Conservation (phyloP, 2,113 vertebrate species). For the Bucco capensis region DNA sequence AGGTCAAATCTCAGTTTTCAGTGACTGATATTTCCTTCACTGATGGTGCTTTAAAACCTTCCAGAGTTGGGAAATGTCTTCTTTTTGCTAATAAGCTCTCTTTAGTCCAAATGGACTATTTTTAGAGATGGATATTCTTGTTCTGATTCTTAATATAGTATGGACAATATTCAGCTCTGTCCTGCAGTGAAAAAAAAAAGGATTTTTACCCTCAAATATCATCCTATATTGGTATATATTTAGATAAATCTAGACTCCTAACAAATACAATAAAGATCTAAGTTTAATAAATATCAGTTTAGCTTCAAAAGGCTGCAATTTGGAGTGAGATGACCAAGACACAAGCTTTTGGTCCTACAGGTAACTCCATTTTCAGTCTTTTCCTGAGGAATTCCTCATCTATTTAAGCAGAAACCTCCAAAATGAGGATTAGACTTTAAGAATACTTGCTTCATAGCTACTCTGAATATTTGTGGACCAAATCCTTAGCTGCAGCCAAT, state of each 20-base stretch:
- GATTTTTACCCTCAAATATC: fast-evolving
- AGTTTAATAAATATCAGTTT: neutral
- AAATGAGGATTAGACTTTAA: neutral
- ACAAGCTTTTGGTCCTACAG: neutral
- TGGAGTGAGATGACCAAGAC: neutral
- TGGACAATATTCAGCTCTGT: neutral
- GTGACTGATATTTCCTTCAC: neutral
- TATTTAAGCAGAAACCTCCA: neutral
- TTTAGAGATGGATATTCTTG: neutral
- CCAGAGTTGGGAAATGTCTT: neutral
- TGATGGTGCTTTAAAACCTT: neutral
- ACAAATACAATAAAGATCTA: neutral
- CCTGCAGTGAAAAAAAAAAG: neutral
- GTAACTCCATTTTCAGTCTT: neutral
- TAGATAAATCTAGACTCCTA: neutral
- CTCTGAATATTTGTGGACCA: neutral
- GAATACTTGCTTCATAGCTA: neutral
- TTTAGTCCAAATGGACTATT: neutral
- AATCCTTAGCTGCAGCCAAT: neutral
- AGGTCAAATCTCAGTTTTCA: neutral
- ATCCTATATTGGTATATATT: neutral
- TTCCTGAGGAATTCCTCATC: neutral
- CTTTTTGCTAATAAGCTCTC: neutral
- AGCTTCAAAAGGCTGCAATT: neutral
- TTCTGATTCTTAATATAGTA: neutral